Conservation (phyloP, 2,113 vertebrate species). For the Myiozetetes cayanensis region DNA sequence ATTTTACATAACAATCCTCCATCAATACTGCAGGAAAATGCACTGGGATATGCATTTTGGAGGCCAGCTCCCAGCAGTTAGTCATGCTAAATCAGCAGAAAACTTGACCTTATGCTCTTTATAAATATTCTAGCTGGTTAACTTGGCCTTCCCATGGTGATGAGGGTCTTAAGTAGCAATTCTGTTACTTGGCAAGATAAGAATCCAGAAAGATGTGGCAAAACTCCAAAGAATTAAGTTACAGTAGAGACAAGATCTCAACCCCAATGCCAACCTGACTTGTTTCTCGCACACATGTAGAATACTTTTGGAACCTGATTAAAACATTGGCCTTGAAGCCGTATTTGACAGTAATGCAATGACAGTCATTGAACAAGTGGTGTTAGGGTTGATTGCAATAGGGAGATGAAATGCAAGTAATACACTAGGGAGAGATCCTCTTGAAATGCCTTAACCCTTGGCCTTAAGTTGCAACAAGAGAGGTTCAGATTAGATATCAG, state of each 20-base stretch:
- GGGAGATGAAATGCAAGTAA: not conserved
- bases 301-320: not conserved
- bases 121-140: not conserved
- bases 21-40: not conserved
- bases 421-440: not conserved
- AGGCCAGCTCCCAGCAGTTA: not conserved
- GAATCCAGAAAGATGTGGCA: not conserved
- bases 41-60: not conserved
- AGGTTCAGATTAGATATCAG: not conserved
- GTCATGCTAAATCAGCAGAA: not conserved
- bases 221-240: not conserved
- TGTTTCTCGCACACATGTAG: not conserved
- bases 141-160: not conserved
- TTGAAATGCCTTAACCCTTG: not conserved
- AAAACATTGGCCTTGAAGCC: not conserved
- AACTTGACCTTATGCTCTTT: not conserved
- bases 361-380: not conserved
- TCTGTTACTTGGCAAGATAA: not conserved
- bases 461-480: not conserved
- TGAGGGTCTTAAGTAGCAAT: not conserved
- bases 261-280: accelerated
- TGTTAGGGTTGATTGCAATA: not conserved
- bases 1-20: not conserved
- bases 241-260: not conserved
- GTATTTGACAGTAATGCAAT: not conserved